phyloP scores from a whole-genome alignment of 2,113 vertebrate species.

The Mionectes macconnelli region DNA sequence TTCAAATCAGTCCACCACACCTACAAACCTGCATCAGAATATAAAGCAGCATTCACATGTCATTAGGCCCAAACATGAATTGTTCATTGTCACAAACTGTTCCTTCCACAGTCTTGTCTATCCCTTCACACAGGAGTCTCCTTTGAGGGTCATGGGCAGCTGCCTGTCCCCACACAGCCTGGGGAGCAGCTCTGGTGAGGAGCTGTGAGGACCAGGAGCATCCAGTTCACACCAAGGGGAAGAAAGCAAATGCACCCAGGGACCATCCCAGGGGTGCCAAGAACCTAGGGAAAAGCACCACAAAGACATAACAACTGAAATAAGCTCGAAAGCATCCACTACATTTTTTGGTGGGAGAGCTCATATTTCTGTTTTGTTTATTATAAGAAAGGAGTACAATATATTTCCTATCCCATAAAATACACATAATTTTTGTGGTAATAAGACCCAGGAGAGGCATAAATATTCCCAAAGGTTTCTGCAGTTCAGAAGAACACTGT shows the following conservation, averaged over 20 bases:
- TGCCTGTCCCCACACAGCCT: neutral
- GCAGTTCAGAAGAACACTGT: slow-evolving; percentile 51
- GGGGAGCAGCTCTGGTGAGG: neutral
- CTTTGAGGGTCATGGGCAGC: neutral
- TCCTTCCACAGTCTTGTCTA: too few species aligned
- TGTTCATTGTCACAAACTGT: too few species aligned
- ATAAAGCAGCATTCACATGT: too few species aligned
- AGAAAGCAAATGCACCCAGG: neutral
- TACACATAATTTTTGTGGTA: slow-evolving; percentile 49
- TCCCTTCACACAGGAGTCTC: neutral
- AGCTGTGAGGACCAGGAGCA: neutral
- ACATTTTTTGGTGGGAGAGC: neutral
- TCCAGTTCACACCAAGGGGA: neutral
- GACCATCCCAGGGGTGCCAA: neutral
- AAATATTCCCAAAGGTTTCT: slow-evolving; percentile 57
- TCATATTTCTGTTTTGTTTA: slow-evolving; percentile 54
- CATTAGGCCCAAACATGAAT: too few species aligned
- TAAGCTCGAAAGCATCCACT: neutral
- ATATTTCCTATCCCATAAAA: slow-evolving; percentile 51
- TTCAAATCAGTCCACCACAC: too few species aligned
- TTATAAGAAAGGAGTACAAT: slow-evolving; percentile 3
- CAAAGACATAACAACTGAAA: neutral
- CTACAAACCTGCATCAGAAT: too few species aligned
- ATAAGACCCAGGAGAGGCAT: slow-evolving; percentile 35
- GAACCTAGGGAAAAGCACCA: neutral